Base-by-base conservation (phyloP, 1,140 invertebrate genomes). In the Trichonephila clavipes region DNA sequence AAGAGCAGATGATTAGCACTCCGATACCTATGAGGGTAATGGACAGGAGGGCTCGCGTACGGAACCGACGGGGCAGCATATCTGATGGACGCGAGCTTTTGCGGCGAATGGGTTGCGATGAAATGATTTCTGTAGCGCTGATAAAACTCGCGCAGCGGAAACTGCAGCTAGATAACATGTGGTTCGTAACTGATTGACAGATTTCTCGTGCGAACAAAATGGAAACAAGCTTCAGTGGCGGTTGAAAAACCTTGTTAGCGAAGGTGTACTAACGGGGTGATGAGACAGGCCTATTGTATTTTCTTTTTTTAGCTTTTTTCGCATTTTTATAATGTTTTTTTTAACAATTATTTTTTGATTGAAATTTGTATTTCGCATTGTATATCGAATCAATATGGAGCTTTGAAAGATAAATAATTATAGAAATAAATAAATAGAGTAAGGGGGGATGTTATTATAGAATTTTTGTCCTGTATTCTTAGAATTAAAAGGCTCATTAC, bases 41-140 rank as follows among this genome's bases (percentile, higher is more conserved):
- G 51, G 69, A 64, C 1, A 93, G 59, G 19, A 93, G 64, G 7
- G 59, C 24, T 16, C 85, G 44, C 5, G 85, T 28, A 12, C 92
- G 85, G n/a, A 93, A 93, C 12, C 81, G 61, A 28, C 59, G 90
- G 24, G 86, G 72, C 24, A 19, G 21, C 51, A n/a, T 44, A 34
- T 59, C 81, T 66, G 28, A 21, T 19, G 10, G 83, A 10, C 58
- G 83, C 24, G 18, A 18, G 24, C 21, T n/a, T 69, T 8, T 18
- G 82, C 16, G 5, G 85, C 28, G 85, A 10, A 21, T 28, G 61
- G 28, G 10, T 77, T 14, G 28, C 12, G 44, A 44, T 19, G 19
- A 51, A 86, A 61, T 61, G 83, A 86, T 3, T 14, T 3, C 24
- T 19, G 77, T 14, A 69, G 24, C 77, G 34, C 5, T 51, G 77